Evolutionary conservation across 2,113 vertebrate species (phyloP), one percentile per base, ranked within the genome.

Genomic region (Lampris megalopsis): DNA sequence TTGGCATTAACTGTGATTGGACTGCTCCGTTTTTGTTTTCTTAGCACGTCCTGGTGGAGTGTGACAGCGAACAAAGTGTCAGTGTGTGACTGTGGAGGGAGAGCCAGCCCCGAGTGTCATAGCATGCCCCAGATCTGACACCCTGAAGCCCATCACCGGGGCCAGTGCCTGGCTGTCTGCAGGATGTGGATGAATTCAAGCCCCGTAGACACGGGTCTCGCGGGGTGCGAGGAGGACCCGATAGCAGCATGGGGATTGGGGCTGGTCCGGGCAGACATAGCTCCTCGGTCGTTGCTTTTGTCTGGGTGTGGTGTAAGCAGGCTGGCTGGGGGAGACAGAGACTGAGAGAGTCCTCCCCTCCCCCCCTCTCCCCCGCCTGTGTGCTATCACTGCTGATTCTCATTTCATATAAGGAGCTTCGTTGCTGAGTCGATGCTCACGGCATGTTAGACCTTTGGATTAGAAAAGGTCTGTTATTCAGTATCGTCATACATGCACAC

Each of bases 21-120:
- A 82, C 84, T 84, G 81, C 53, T 61, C 37, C 66, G 53, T 78
- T 92, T 92, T 90, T 88, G 85, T 92, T 91, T 94, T 93, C 91
- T 69, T 84, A 49, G 83, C 93, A 93, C 93, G 90, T 94, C 85
- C 82, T 63, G 77, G 61, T 37, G 70, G 80, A 90, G 82, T 80
- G 87, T 89, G 90, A 92, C 89, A 75, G 88, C 72, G 91, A 93
- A 93, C 92, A 94, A 93, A 93, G 93, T 93, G 87, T 88, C 89
- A 91, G 91, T 94, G 91, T 93, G 86, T 88, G 88, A 88, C 81
- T 80, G 37, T 47, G 77, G 71, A 81, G 71, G 79, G 66, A 79
- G 86, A 87, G 89, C 80, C 90, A 81, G 73, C 70, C 41, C 71
- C 9, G 53, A 79, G 80, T 86, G 84, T 86, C 84, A 85, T 76